These are phyloP conservation scores for Glareola pratincola DNA, from an alignment of 2,113 vertebrate species.

Conservation along the genomic window DNA sequence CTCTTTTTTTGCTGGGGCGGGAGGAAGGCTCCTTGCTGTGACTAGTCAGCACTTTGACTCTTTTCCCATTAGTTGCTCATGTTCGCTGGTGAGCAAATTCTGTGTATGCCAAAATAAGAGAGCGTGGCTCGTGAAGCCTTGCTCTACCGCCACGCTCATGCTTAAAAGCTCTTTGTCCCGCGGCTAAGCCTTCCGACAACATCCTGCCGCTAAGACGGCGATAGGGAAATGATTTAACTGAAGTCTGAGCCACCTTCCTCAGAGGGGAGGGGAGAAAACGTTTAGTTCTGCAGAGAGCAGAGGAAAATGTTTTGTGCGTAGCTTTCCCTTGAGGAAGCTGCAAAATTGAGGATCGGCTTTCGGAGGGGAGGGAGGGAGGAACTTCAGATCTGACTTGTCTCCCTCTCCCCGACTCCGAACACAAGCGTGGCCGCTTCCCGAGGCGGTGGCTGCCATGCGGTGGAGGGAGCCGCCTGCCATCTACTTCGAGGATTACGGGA, in stretches of 20 bases:
- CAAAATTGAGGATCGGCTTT: background rate
- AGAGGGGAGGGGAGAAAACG: background rate
- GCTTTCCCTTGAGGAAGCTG: background rate
- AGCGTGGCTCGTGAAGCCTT: background rate
- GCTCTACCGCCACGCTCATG: background rate
- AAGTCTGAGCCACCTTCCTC: constrained; percentile 35
- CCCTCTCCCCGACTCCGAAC: background rate
- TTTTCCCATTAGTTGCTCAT: background rate
- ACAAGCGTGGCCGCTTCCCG: background rate
- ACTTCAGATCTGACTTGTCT: background rate
- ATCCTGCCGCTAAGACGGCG: background rate
- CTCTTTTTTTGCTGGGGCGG: background rate
- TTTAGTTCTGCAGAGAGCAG: background rate
- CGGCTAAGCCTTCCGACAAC: background rate
- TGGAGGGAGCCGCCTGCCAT: background rate
- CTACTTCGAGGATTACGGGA: background rate
- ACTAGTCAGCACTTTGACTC: background rate
- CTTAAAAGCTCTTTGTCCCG: background rate
- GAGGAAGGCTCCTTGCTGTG: background rate
- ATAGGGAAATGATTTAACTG: background rate
- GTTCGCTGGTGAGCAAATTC: background rate
- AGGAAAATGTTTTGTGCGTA: background rate
- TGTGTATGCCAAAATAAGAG: background rate
- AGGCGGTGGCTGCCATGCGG: background rate
- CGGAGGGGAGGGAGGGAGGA: background rate